Conservation (phyloP, 2,113 vertebrate genomes). For the Gnathonemus echidnorhynchus region DNA sequence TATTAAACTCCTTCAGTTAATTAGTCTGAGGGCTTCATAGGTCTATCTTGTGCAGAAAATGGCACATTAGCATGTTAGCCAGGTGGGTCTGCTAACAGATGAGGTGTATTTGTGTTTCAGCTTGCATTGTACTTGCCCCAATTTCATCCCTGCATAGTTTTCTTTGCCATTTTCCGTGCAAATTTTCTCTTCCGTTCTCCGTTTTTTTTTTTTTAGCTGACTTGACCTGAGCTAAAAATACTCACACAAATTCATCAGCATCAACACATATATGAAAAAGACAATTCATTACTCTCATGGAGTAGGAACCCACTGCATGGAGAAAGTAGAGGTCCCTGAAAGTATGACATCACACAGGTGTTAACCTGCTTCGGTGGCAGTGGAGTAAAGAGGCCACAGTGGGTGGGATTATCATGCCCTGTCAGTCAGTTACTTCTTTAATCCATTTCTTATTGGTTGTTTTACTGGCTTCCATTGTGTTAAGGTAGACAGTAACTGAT, state of each 20-base stretch:
- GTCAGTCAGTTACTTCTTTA: background rate
- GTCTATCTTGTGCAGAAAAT: background rate
- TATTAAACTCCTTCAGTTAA: background rate
- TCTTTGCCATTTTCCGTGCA: background rate
- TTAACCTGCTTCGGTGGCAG: background rate
- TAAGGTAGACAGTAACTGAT: background rate
- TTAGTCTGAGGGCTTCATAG: background rate
- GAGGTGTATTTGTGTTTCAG: background rate
- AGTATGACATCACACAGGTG: background rate
- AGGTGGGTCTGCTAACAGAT: background rate
- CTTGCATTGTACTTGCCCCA: background rate
- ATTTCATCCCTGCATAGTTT: background rate
- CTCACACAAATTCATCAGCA: background rate
- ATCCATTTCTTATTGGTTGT: background rate
- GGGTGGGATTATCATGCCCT: background rate
- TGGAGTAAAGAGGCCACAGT: background rate
- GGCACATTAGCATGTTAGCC: background rate
- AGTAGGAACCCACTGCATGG: background rate
- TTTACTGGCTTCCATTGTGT: background rate
- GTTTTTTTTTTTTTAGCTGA: background rate
- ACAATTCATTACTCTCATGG: background rate
- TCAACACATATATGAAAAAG: background rate
- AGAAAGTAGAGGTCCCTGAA: background rate
- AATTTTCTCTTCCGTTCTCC: background rate
- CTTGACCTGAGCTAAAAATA: conserved; percentile 1